Evolutionary conservation across 2,888 invertebrate genomes (phyloP).

Genomic region (Pandemis heparana): DNA sequence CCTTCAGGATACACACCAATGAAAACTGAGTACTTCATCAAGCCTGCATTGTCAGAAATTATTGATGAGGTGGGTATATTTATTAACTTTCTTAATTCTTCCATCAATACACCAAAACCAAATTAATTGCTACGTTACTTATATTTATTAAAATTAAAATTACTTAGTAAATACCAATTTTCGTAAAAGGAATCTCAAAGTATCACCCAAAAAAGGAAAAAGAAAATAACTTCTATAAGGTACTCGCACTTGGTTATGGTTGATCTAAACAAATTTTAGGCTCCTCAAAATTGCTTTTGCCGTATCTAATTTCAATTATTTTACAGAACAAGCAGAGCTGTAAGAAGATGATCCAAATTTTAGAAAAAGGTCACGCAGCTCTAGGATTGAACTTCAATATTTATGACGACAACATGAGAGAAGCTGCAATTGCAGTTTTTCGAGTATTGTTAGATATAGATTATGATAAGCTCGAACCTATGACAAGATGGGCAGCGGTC

Average conservation of each 20-base stretch:
- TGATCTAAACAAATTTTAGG: too few species aligned
- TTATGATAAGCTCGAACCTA: constrained; percentile 63
- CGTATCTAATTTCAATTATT: background rate
- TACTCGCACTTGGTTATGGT: background rate
- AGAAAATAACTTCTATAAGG: background rate
- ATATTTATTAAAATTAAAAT: too few species aligned
- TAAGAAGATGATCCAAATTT: constrained; percentile 55
- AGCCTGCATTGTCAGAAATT: constrained; percentile 49
- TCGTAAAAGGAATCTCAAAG: too few species aligned
- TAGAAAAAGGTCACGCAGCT: constrained; percentile 60
- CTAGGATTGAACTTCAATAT: constrained; percentile 78
- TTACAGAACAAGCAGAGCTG: constrained; percentile 48
- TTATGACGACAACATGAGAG: constrained; percentile 77
- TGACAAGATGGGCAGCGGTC: constrained; percentile 69
- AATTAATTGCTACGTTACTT: too few species aligned
- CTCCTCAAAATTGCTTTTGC: too few species aligned
- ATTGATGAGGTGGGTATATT: constrained; percentile 48
- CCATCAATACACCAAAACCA: too few species aligned
- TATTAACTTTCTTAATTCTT: background rate
- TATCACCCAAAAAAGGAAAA: background rate
- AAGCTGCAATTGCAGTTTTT: constrained; percentile 76
- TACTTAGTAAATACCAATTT: too few species aligned
- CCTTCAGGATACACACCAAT: constrained; percentile 58
- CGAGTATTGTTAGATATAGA: constrained; percentile 71
- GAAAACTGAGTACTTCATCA: constrained; percentile 49